These are phyloP conservation scores for Sphyrna mokarran DNA, from an alignment of 2,113 vertebrate genomes.

Conservation along the genomic window DNA sequence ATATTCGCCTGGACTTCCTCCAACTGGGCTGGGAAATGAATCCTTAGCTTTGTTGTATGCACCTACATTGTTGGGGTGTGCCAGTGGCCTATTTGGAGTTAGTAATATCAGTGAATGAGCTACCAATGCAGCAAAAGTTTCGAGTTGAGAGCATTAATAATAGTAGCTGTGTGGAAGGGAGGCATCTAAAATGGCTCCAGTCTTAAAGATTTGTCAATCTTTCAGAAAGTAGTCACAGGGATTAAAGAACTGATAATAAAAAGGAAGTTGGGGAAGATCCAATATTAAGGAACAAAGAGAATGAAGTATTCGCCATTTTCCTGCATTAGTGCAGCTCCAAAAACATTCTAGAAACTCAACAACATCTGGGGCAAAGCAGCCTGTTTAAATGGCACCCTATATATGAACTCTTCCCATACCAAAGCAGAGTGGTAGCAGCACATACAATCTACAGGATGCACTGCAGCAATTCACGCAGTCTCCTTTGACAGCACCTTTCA, in stretches of 20 bases:
- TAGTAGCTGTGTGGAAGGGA: not conserved
- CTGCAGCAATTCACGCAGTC: no score
- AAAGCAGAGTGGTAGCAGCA: no score
- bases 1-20: not conserved
- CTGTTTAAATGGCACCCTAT: no score
- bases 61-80: not conserved
- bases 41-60: not conserved
- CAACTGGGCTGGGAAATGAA: not conserved
- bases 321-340: no score
- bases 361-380: no score
- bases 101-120: not conserved
- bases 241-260: not conserved
- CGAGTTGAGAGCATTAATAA: not conserved
- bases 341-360: no score
- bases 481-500: no score
- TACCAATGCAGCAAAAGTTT: not conserved
- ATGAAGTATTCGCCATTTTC: no score
- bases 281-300: not conserved
- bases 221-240: not conserved
- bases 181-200: not conserved
- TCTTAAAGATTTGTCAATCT: not conserved
- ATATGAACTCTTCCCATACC: no score
- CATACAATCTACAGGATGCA: no score
- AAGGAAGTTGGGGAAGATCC: not conserved
- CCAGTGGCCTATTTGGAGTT: not conserved